Percentiles rank a stretch among this genome's conserved stretches.
phyloP scores from a whole-genome alignment of 2,797 vertebrate genomes.

The Enteromius fasciolatus region DNA sequence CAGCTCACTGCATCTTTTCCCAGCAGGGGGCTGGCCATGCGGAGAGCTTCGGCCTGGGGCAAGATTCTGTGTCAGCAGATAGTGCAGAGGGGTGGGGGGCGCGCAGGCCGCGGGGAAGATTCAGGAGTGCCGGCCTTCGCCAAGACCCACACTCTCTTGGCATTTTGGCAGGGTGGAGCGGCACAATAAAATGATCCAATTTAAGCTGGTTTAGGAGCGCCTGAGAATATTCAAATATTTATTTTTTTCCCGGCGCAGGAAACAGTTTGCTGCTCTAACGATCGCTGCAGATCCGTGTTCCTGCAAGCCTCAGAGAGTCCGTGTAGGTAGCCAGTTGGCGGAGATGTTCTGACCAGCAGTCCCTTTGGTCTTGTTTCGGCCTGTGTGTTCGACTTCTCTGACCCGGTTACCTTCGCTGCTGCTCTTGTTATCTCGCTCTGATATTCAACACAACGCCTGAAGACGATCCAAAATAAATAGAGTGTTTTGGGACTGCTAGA shows the following conservation, averaged over 20 bases:
- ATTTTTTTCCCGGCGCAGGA: slow-evolving; percentile 66
- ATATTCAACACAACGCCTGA: slow-evolving; percentile 9
- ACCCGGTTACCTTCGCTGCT: slow-evolving; percentile 8
- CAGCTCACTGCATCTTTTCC: slow-evolving; percentile 48
- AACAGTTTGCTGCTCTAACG: slow-evolving; percentile 64
- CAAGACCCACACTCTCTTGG: slow-evolving; percentile 84
- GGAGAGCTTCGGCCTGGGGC: slow-evolving; percentile 74
- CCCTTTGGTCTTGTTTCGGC: slow-evolving; percentile 50
- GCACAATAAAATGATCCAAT: slow-evolving; percentile 82
- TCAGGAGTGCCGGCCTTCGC: slow-evolving; percentile 73
- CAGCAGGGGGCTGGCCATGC: slow-evolving; percentile 77
- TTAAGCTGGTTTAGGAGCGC: slow-evolving; percentile 82
- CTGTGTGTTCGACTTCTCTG: neutral
- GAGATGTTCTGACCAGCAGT: slow-evolving; percentile 69
- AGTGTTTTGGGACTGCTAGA: slow-evolving; percentile 22
- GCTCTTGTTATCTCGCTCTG: slow-evolving; percentile 27
- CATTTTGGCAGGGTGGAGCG: slow-evolving; percentile 84
- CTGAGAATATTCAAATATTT: slow-evolving; percentile 85
- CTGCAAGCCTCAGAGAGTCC: slow-evolving; percentile 61
- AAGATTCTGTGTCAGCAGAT: slow-evolving; percentile 84
- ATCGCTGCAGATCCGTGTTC: slow-evolving; percentile 68
- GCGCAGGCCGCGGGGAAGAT: slow-evolving; percentile 71
- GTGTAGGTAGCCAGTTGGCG: slow-evolving; percentile 80
- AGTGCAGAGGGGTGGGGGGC: slow-evolving; percentile 78
- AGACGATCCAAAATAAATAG: slow-evolving; percentile 16